Evolutionary conservation across 2,888 invertebrate genomes (phyloP).

Genomic region (Lucinisca nassula): DNA sequence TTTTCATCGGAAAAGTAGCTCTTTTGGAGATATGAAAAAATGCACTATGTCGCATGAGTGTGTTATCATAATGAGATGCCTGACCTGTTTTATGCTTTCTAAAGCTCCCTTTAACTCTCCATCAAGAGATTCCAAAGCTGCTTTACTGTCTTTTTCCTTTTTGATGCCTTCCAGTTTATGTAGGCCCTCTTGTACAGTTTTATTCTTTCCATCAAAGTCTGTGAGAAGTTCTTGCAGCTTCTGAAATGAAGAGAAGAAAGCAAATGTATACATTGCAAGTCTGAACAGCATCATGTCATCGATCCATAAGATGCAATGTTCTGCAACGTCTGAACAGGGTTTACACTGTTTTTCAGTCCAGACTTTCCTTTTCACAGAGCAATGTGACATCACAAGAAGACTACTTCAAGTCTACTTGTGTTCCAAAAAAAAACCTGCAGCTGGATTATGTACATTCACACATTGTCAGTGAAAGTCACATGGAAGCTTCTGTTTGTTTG

Average conservation of each 20-base stretch:
- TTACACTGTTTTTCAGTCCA: not conserved
- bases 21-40: too few species aligned
- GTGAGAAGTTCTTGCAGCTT: slow-evolving; percentile 66
- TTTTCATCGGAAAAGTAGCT: too few species aligned
- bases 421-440: too few species aligned
- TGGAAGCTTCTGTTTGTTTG: too few species aligned
- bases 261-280: not conserved
- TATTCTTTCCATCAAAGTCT: slow-evolving; percentile 69
- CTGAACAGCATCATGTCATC: not conserved
- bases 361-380: too few species aligned
- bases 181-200: slow-evolving; percentile 63
- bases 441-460: too few species aligned
- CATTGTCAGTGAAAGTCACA: too few species aligned
- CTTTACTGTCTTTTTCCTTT: slow-evolving; percentile 76
- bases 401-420: too few species aligned
- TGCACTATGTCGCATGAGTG: too few species aligned
- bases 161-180: slow-evolving; percentile 71
- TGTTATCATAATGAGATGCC: too few species aligned
- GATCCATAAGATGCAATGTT: not conserved
- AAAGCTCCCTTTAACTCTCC: slow-evolving; percentile 69
- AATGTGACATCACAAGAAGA: too few species aligned
- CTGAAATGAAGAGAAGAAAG: slow-evolving; percentile 33
- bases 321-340: not conserved
- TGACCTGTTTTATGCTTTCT: slow-evolving; percentile 70
- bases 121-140: slow-evolving; percentile 69